Evolutionary conservation across 2,797 vertebrate genomes (phyloP).

Genomic region (Okamejei kenojei): DNA sequence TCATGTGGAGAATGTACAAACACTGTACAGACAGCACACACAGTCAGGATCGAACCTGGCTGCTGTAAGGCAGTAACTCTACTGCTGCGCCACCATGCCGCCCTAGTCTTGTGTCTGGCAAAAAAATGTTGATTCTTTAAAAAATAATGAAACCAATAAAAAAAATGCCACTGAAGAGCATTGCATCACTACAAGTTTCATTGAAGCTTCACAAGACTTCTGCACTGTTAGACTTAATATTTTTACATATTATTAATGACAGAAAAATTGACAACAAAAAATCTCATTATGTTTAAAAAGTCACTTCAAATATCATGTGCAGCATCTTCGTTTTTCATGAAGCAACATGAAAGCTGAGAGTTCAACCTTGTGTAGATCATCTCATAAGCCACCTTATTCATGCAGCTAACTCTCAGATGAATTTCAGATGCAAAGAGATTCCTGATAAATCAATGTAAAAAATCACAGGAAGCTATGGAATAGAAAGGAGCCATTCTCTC

Average conservation of each 20-base stretch:
- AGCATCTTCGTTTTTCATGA: no score
- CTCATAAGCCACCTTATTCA: not conserved
- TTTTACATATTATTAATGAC: not conserved
- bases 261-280: not conserved
- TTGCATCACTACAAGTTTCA: not conserved
- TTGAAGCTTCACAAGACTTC: not conserved
- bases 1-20: no score
- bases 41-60: no score
- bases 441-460: not conserved
- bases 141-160: not conserved
- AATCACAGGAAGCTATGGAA: no score
- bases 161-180: not conserved
- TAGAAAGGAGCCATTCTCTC: no score
- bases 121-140: no score
- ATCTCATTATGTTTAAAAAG: not conserved
- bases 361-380: not conserved
- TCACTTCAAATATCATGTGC: not conserved
- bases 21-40: no score
- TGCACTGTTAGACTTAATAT: not conserved
- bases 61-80: no score
- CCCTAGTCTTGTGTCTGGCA: no score
- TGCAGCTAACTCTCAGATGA: not conserved
- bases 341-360: not conserved
- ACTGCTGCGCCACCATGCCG: no score
- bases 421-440: not conserved